These are phyloP conservation scores for Poeciliopsis gracilis DNA, from an alignment of 2,797 vertebrate genomes.

Conservation along the genomic window DNA sequence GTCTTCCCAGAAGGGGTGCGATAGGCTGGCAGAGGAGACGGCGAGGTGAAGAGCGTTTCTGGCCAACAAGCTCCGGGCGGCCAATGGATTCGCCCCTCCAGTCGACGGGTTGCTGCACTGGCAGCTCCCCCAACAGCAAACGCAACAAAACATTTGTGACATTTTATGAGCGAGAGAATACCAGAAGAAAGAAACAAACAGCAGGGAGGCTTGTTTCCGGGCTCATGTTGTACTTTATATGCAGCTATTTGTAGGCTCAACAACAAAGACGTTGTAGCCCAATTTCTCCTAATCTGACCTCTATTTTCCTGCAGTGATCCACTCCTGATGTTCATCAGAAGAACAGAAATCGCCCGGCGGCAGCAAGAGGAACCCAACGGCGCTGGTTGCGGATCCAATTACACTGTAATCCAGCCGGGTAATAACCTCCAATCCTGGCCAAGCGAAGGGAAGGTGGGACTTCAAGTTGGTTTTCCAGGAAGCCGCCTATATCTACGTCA, in stretches of 20 bases:
- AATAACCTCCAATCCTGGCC: slow-evolving; percentile 2
- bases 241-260: slow-evolving; percentile 25
- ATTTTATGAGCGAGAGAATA: slow-evolving; percentile 43
- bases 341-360: slow-evolving; percentile 12
- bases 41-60: slow-evolving; percentile 26
- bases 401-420: background rate
- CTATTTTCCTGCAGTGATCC: slow-evolving; percentile 25
- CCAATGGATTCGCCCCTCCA: slow-evolving; percentile 61
- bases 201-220: slow-evolving; percentile 41
- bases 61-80: slow-evolving; percentile 39
- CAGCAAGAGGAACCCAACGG: background rate
- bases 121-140: slow-evolving; percentile 51
- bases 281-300: slow-evolving; percentile 13
- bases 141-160: slow-evolving; percentile 51
- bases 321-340: slow-evolving; percentile 12
- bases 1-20: slow-evolving; percentile 57
- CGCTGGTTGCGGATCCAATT: slow-evolving; percentile 9
- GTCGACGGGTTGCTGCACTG: slow-evolving; percentile 38
- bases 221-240: slow-evolving; percentile 43
- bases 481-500: slow-evolving; percentile 5
- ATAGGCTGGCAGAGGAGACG: slow-evolving; percentile 41
- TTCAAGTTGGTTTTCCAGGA: slow-evolving; percentile 11
- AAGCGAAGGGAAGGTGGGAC: slow-evolving; percentile 1
- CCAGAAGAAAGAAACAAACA: slow-evolving; percentile 29
- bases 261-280: slow-evolving; percentile 24